A percentile compares a stretch with the other conserved stretches of the same genome.
phyloP scores from a whole-genome alignment of 1,140 invertebrate genomes.

The Drosophila sp. region DNA sequence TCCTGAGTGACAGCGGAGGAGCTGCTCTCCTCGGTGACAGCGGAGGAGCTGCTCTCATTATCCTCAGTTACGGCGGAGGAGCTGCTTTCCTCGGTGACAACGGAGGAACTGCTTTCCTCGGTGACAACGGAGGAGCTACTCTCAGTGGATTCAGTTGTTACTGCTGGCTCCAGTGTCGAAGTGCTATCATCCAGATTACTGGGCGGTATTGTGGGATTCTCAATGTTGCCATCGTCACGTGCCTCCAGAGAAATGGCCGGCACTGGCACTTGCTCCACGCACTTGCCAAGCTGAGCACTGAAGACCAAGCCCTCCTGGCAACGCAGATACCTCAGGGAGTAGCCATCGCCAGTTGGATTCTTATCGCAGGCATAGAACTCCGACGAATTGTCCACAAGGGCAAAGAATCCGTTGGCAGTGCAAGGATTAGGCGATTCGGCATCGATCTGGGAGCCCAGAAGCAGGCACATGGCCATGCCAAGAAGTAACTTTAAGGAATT shows the following conservation, averaged over 20 bases:
- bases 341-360: conserved; percentile 33
- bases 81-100: background rate
- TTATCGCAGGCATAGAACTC: conserved; percentile 49
- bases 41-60: background rate
- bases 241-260: background rate
- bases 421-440: conserved; percentile 31
- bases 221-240: conserved; percentile 59
- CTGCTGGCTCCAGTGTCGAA: background rate
- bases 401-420: conserved; percentile 38
- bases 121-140: background rate
- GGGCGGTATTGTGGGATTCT: conserved; percentile 64
- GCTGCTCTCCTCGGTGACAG: background rate
- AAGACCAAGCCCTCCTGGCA: conserved; percentile 50
- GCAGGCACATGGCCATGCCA: conserved; percentile 13
- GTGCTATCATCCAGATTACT: conserved; percentile 33
- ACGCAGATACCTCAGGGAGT: conserved; percentile 27
- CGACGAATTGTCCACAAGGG: conserved; percentile 39
- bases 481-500: conserved; percentile 18
- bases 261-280: conserved; percentile 6
- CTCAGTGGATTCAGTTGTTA: background rate
- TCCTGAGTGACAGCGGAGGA: background rate
- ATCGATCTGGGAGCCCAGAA: conserved; percentile 15
- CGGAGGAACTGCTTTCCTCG: background rate
- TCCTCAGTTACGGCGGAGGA: background rate
- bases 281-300: conserved; percentile 23